These are phyloP conservation scores for Megaceryle alcyon DNA, from an alignment of 2,797 vertebrate species.

Conservation along the genomic window DNA sequence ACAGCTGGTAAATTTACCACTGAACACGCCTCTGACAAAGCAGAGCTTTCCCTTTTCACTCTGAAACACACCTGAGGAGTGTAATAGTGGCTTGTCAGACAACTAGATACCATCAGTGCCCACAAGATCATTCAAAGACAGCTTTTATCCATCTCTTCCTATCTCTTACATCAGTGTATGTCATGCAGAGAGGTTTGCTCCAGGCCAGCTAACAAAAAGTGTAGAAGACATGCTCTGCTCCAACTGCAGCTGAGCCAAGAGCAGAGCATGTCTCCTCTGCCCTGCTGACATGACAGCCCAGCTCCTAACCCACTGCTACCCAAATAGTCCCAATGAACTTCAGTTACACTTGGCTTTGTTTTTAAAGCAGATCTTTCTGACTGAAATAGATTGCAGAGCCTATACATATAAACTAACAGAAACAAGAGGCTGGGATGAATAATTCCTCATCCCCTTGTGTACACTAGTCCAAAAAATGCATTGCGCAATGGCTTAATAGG, in stretches of 20 bases:
- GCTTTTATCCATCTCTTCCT: neutral
- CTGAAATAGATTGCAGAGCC: neutral
- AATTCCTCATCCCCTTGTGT: neutral
- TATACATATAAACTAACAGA: neutral
- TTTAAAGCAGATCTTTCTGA: neutral
- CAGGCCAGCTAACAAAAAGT: neutral
- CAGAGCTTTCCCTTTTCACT: neutral
- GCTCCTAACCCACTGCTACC: neutral
- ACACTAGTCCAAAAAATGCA: neutral
- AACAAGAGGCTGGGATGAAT: neutral
- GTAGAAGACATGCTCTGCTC: accelerated
- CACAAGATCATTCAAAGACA: neutral
- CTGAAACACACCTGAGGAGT: neutral
- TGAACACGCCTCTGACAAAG: neutral
- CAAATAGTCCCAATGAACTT: neutral
- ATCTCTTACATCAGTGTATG: neutral
- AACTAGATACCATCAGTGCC: neutral
- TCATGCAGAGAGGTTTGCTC: neutral
- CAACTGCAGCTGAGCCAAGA: neutral
- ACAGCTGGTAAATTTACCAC: neutral
- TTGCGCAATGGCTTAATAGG: neutral
- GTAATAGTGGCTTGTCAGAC: neutral
- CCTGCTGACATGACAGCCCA: neutral
- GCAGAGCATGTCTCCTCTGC: accelerated
- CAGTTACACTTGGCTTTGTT: neutral